Base-by-base conservation (phyloP, 2,113 vertebrate species). In the Trematomus loennbergii region DNA sequence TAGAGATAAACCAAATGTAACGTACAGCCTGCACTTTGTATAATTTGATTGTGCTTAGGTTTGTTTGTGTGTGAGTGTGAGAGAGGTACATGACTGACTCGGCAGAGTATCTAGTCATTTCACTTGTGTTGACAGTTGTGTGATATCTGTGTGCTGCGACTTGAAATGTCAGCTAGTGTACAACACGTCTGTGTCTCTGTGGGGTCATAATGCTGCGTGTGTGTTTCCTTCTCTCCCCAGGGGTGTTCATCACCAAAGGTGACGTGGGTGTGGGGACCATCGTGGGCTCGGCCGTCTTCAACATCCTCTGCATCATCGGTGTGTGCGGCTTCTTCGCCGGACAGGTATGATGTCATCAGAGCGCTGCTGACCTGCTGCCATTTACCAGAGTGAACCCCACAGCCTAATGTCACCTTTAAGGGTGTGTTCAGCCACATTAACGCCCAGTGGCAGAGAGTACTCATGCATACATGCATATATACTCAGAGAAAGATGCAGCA, bases 281-380 rank as follows among this genome's bases (percentile, higher is more conserved):
- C 0, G 97, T 98, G 69, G 97, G 97, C 81, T 98, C 97, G 0
- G 97, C 97, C 0, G 97, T 98, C 49, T 98, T 98, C 92, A 98
- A 98, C 91, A 97, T 98, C 62, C 96, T 98, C 84, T 98, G 97
- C 81, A 98, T 98, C 92, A 97, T 98, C 22, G 97, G 97, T 0
- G 96, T 98, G 76, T 98, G 97, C n/a, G 97, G 97, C 76, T 95
- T 98, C 90, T 98, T 98, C 61, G 97, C 97, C 0, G 97, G 97
- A 54, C 96, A 98, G 96, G 97, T 98, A 96, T 46, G 86, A 72
- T 12, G 48, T 87, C 74, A 71, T 4, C 1, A 20, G 15, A 3
- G 12, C 4, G 5, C 13, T 18, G 61, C 29, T 83, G 73, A 74
- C 64, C 82, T 6, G 1, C 9, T 83, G 74, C 12, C 71, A 75